Base-by-base conservation (phyloP, 2,797 vertebrate genomes). In the Salmo trutta region DNA sequence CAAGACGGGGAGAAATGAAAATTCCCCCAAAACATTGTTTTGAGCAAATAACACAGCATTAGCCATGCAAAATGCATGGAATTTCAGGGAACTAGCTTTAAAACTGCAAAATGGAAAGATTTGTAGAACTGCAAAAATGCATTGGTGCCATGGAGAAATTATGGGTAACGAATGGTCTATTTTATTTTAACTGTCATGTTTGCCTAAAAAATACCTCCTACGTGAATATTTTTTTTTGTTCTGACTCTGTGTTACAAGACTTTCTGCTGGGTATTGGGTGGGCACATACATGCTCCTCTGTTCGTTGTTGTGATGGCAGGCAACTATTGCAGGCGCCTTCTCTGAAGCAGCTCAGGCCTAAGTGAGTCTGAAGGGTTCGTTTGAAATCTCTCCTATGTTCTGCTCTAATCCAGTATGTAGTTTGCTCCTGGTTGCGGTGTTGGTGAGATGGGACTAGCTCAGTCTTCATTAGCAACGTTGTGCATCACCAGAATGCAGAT, bases 401-500 rank as follows among this genome's bases (percentile, higher is more conserved):
- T 73, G 69, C 77, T 79, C 74, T 71, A 81, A 87, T 84, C 79
- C 78, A 62, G 77, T 66, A 71, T 77, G 76, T 89, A 88, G 89
- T 88, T 85, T 79, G 84, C 84, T 87, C 71, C 74, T 77, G 69
- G 81, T 86, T 81, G 86, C 76, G 2, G 77, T 81, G 82, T 77
- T 86, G 82, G 82, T 73, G 86, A 85, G 88, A 80, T 81, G 79
- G 79, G 88, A 87, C 84, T 77, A 84, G 82, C 89, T 92, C 85
- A 77, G 88, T 91, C 90, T 93, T 93, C 89, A 92, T 94, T 94
- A 93, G 89, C 81, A 75, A 85, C 69, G 78, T 85, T 3, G 82
- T 87, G 88, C 90, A 88, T 92, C 90, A 89, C 88, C 85, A 85
- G 92, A 93, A 94, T 93, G 90, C 90, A 93, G 89, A 94, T 94